Evolutionary conservation across 2,888 invertebrate genomes (phyloP), one percentile per base, ranked within the genome.

Genomic region (Mamestra brassicae): DNA sequence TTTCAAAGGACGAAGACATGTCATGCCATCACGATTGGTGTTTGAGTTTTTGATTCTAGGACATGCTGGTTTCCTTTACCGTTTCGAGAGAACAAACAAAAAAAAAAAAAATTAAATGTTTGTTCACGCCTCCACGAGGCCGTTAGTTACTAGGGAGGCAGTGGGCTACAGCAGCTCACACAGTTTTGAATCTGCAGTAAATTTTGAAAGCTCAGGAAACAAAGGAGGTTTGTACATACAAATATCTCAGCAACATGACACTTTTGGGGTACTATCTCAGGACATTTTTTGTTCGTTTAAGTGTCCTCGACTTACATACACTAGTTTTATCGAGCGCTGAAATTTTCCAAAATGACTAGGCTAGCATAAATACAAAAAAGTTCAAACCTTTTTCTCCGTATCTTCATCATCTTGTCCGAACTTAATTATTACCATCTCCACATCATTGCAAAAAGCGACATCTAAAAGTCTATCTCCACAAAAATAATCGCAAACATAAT

Each of bases 401-500:
- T 1, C 4, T 34, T 36, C 36, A 15, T 15, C 8, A 58, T 58
- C 58, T 36, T 36, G 58, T 13, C 15, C 7, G 15, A 58, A 15
- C 58, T 36, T 6, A 52, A 52, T 52, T 52, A 52, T 17, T 1
- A 52, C 2, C 15, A 15, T 58, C 6, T 15, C 36, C 13, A 13
- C 42, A 42, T 71, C n/a, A 13, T 17, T 5, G 10, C 17, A 45
- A 34, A 42, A 38, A 13, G 6, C 38, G 54, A 42, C 13, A 50
- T 76, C 71, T 17, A 42, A 55, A 47, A 36, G 47, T 54, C 34
- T 3, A 69, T 80, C 78, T 52, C 8, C 17, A 57, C 66, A 73
- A 80, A 84, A 84, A 81, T 84, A 81, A 83, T 74, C 57, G 54
- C 68, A 36, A 45, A 74, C 71, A 64, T 87, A 85, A 87, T 86